Evolutionary conservation across 1,140 invertebrate species (phyloP).

Genomic region (Camponotus floridanus): DNA sequence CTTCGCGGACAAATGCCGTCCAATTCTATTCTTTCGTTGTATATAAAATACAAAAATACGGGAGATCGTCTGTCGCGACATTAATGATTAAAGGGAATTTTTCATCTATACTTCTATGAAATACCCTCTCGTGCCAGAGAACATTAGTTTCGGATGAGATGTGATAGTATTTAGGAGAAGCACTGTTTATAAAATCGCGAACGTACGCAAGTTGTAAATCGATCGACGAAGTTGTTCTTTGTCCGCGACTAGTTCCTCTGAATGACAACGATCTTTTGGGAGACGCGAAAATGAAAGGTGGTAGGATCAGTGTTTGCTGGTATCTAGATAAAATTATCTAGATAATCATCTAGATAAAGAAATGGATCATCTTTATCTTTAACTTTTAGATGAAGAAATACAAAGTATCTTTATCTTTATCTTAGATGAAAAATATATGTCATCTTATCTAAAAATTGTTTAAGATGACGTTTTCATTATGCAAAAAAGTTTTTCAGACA

Average conservation of each 20-base stretch:
- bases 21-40: conserved; percentile 68
- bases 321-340: too few species aligned
- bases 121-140: conserved; percentile 1
- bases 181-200: not conserved
- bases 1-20: conserved; percentile 72
- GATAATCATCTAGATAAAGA: too few species aligned
- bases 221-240: conserved; percentile 49
- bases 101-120: conserved; percentile 12
- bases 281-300: conserved; percentile 14
- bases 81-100: conserved; percentile 28
- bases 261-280: conserved; percentile 46
- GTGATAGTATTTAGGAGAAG: not conserved
- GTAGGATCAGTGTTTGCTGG: too few species aligned
- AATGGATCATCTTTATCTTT: too few species aligned
- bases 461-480: too few species aligned
- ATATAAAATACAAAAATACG: not conserved
- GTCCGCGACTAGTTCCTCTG: conserved; percentile 53
- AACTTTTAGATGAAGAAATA: too few species aligned
- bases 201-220: not conserved
- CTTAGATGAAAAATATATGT: too few species aligned
- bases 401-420: too few species aligned
- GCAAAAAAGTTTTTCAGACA: too few species aligned
- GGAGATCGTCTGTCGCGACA: conserved; percentile 12
- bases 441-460: too few species aligned
- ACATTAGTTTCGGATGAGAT: conserved; percentile 3